Conservation (phyloP, 2,797 vertebrate genomes). For the Nothura maculosa region DNA sequence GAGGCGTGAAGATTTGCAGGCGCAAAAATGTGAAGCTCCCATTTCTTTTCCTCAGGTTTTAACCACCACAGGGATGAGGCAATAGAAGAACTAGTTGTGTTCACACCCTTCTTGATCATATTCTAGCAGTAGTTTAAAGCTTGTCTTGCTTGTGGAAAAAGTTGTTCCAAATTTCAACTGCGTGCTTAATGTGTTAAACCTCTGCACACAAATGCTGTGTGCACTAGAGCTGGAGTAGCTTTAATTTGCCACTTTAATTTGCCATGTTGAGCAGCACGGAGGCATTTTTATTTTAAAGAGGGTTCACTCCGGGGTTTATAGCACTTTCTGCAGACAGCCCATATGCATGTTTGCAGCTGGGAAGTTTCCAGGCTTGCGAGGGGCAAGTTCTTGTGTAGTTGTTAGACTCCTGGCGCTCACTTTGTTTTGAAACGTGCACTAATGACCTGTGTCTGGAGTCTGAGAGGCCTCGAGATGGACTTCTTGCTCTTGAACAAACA, state of each 20-base stretch:
- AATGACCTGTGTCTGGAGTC: background rate
- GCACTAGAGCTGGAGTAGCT: background rate
- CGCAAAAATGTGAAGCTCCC: background rate
- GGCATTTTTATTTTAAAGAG: conserved; percentile 22
- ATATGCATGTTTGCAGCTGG: background rate
- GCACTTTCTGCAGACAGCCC: background rate
- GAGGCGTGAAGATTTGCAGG: background rate
- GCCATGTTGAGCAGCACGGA: background rate
- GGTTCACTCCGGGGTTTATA: conserved; percentile 39
- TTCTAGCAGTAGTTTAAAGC: background rate
- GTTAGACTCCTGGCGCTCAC: background rate
- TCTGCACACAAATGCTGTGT: background rate
- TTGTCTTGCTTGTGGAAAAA: background rate
- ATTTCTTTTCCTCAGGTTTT: background rate
- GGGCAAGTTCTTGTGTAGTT: background rate
- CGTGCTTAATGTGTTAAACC: background rate
- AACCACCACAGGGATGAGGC: background rate
- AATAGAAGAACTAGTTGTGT: background rate
- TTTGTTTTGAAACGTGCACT: background rate
- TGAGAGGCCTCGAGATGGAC: background rate
- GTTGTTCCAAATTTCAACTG: background rate
- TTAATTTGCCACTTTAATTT: conserved; percentile 1
- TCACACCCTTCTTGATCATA: background rate
- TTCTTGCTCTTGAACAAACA: background rate
- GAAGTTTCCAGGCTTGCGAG: conserved; percentile 12